Evolutionary conservation across 2,888 invertebrate species (phyloP), one percentile per base, ranked within the genome.

Genomic region (Zelleria hepariella): DNA sequence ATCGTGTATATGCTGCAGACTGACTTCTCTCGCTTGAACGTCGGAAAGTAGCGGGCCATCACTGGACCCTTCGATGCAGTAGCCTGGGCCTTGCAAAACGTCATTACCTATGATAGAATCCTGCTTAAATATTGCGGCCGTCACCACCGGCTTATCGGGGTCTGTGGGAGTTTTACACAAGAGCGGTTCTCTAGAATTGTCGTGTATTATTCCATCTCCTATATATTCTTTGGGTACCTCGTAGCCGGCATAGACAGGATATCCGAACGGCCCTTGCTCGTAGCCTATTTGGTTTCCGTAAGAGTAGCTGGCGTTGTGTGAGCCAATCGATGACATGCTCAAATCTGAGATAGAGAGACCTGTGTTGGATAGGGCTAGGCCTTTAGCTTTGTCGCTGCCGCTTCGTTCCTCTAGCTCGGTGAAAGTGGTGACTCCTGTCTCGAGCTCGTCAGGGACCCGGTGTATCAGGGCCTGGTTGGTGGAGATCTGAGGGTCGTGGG

Each of bases 301-400:
- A 54, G 93, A 91, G 75, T 96, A 94, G 62, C 93, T 93, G 15
- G 92, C 93, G 74, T 94, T 94, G 60, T 93, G 92, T 42, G 92
- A 92, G 15, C 92, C 92, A 55, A 91, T 90, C 26, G 94, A 94
- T 18, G 93, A 92, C 71, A 94, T 90, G 71, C 94, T 94, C 0
- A 94, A 87, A 72, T 95, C 94, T 5, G 96, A 96, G 71, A 95
- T 95, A 5, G 95, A 94, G 2, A 96, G 89, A 0, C 96, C 96
- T 0, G 95, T 95, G 70, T 92, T 93, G 23, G 91, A 91, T 58
- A 91, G 79, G 0, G 91, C 90, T 58, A 91, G 73, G 3, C 89
- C 82, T 77, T 83, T 90, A n/a, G 75, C 75, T 61, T 72, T 78
- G 7, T 80, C 54, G 26, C 15, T 42, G 2, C 10, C 18, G 24